Evolutionary conservation across 1,140 invertebrate species (phyloP).

Genomic region (Leptonema lineaticorne): DNA sequence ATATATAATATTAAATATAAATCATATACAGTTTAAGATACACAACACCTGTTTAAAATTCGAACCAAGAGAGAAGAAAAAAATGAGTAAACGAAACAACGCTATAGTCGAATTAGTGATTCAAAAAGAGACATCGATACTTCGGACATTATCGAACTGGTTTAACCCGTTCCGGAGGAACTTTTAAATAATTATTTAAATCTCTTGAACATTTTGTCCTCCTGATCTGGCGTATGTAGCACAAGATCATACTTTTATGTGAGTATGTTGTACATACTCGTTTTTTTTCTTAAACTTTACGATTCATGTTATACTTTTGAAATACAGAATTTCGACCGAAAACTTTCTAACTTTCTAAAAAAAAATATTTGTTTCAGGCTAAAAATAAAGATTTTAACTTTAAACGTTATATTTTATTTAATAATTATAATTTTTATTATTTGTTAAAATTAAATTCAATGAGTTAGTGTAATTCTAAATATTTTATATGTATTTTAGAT

Average conservation of each 20-base stretch:
- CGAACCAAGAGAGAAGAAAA: constrained; percentile 12
- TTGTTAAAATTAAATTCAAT: too few relatives aligned
- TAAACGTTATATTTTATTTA: not conserved
- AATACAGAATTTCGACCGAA: not conserved
- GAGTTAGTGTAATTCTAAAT: too few relatives aligned
- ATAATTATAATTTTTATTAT: too few relatives aligned
- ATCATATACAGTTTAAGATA: not conserved
- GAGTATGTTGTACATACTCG: not conserved
- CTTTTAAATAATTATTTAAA: not conserved
- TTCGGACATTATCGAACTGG: constrained; percentile 7
- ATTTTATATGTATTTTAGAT: too few relatives aligned
- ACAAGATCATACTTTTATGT: constrained; percentile 27
- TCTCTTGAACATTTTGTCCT: constrained; percentile 20
- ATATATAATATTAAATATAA: too few relatives aligned
- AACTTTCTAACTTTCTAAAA: constrained; percentile 14
- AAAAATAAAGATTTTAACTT: not conserved
- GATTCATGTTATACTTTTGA: not conserved
- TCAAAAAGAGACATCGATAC: not conserved
- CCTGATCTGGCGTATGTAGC: constrained; percentile 34
- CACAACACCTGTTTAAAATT: not conserved
- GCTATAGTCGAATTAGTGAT: not conserved
- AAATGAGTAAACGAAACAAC: not conserved
- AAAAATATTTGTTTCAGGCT: not conserved
- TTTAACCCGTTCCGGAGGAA: constrained; percentile 23
- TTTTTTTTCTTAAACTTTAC: too few relatives aligned